phyloP scores from a whole-genome alignment of 2,113 vertebrate genomes.

The Promerops cafer region DNA sequence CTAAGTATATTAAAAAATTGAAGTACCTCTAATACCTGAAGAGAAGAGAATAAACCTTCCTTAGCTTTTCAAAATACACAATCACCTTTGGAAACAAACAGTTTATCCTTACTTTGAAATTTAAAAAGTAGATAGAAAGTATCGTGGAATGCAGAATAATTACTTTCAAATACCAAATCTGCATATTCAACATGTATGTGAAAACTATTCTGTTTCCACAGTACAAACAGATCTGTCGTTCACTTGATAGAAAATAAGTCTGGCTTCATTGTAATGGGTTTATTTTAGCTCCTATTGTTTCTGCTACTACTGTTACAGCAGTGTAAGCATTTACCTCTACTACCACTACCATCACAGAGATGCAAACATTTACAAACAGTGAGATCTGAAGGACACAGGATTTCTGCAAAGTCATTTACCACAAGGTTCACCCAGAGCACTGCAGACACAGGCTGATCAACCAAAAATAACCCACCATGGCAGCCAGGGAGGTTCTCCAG shows the following conservation, averaged over 20 bases:
- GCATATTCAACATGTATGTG: not conserved
- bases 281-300: not conserved
- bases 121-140: not conserved
- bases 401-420: not conserved
- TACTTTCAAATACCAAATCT: not conserved
- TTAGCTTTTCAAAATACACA: not conserved
- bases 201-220: not conserved
- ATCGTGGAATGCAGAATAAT: not conserved
- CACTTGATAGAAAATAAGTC: not conserved
- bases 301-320: not conserved
- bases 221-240: not conserved
- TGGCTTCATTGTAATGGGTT: not conserved
- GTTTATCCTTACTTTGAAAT: not conserved
- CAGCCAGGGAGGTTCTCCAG: not conserved
- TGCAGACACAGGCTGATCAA: not conserved
- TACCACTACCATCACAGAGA: not conserved
- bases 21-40: not conserved
- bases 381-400: not conserved
- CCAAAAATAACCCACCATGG: not conserved
- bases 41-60: not conserved
- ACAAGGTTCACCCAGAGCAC: not conserved
- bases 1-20: not conserved
- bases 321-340: not conserved
- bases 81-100: not conserved
- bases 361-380: not conserved